These are phyloP conservation scores for Romanomermis culicivorax DNA, from an alignment of 2,888 invertebrate genomes.

Conservation along the genomic window DNA sequence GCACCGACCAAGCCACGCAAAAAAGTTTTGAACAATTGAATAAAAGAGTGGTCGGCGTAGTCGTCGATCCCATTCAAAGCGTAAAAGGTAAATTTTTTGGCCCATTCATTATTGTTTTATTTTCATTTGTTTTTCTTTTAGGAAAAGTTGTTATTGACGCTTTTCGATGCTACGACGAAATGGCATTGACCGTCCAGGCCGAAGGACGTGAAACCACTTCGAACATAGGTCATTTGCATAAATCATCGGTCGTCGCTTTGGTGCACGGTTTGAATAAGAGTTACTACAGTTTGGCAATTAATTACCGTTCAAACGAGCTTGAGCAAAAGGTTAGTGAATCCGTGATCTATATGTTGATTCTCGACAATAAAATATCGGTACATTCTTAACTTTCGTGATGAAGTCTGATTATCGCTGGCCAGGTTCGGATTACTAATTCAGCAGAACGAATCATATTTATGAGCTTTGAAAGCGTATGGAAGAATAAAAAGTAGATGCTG, in stretches of 20 bases:
- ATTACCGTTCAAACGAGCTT: slow-evolving; percentile 91
- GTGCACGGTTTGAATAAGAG: slow-evolving; percentile 96
- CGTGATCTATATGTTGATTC: too few relatives aligned
- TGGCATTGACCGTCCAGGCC: slow-evolving; percentile 94
- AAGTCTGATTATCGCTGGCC: too few relatives aligned
- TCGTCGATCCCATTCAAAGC: slow-evolving; percentile 93
- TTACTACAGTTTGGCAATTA: slow-evolving; percentile 97
- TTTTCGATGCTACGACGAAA: slow-evolving; percentile 92
- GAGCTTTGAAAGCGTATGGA: too few relatives aligned
- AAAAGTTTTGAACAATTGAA: slow-evolving; percentile 92
- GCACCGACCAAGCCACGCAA: slow-evolving; percentile 93
- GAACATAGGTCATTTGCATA: slow-evolving; percentile 89
- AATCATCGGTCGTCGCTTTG: slow-evolving; percentile 89
- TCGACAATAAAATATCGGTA: too few relatives aligned
- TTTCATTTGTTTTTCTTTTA: neutral
- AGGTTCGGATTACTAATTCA: too few relatives aligned
- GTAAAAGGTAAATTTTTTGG: slow-evolving; percentile 50
- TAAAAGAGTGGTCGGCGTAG: slow-evolving; percentile 89
- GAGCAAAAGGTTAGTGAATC: slow-evolving; percentile 55
- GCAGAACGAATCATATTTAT: too few relatives aligned
- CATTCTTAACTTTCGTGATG: too few relatives aligned
- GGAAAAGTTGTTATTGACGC: slow-evolving; percentile 85
- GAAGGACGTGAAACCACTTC: slow-evolving; percentile 97
- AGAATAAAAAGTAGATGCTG: too few relatives aligned
- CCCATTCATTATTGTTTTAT: neutral